A percentile compares a stretch with the other conserved stretches of the same genome.
Evolutionary conservation across 2,888 invertebrate genomes (phyloP).

Genomic region (Pogonocherus hispidulus): DNA sequence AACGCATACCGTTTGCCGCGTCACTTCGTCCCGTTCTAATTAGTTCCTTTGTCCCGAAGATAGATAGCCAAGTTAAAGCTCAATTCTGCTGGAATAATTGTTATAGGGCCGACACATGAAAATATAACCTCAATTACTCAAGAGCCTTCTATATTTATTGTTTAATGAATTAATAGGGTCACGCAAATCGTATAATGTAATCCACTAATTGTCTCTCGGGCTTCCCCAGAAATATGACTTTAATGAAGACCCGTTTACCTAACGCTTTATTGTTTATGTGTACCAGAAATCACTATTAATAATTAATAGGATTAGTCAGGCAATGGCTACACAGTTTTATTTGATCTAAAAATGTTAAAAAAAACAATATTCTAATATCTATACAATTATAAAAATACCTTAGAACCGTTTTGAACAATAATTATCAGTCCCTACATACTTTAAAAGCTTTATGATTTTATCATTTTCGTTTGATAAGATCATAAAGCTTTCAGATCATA

Average conservation of each 20-base stretch:
- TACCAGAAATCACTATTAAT: background rate
- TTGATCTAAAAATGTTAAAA: too few relatives aligned
- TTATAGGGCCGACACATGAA: slow-evolving; percentile 19
- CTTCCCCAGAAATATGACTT: slow-evolving; percentile 15
- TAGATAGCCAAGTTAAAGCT: background rate
- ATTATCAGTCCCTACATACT: too few relatives aligned
- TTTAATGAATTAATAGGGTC: slow-evolving; percentile 24
- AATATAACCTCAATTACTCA: slow-evolving; percentile 17
- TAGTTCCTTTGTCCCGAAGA: background rate
- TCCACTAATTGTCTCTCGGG: slow-evolving; percentile 27
- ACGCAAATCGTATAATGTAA: slow-evolving; percentile 24
- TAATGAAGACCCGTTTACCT: slow-evolving; percentile 18
- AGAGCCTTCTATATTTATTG: slow-evolving; percentile 26
- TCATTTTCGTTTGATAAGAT: too few relatives aligned
- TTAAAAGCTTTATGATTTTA: too few relatives aligned
- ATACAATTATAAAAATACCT: too few relatives aligned
- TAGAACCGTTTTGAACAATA: too few relatives aligned
- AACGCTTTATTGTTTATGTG: slow-evolving; percentile 10
- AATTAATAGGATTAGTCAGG: background rate
- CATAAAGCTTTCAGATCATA: too few relatives aligned
- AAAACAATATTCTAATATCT: too few relatives aligned
- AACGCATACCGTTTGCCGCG: background rate
- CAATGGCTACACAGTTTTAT: background rate
- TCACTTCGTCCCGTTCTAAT: background rate
- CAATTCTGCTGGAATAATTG: slow-evolving; percentile 1